phyloP scores from a whole-genome alignment of 2,113 vertebrate species.

The Pelecanoides urinatrix region DNA sequence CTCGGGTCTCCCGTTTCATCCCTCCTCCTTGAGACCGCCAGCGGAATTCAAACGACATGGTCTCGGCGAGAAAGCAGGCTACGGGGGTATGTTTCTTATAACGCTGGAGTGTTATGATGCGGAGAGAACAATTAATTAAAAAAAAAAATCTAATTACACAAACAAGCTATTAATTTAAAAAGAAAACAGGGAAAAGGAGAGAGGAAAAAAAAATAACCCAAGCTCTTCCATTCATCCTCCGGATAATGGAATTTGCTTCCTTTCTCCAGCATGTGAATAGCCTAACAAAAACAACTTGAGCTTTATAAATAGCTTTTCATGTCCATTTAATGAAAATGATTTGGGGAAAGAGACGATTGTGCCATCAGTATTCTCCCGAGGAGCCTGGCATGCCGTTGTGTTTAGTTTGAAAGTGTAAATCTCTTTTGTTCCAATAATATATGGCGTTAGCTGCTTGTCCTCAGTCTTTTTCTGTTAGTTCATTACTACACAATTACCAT shows the following conservation, averaged over 20 bases:
- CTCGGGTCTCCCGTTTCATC: neutral
- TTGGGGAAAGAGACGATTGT: conserved; percentile 80
- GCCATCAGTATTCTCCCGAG: conserved; percentile 91
- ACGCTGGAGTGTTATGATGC: neutral
- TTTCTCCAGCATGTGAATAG: conserved; percentile 85
- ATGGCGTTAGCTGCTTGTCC: conserved; percentile 95
- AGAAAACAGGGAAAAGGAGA: conserved; percentile 9
- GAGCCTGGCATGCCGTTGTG: conserved; percentile 91
- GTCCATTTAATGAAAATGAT: conserved; percentile 98
- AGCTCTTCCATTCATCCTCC: conserved; percentile 78
- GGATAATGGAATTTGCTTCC: conserved; percentile 87
- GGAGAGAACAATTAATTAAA: neutral
- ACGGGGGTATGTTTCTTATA: neutral
- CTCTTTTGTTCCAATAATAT: conserved; percentile 97
- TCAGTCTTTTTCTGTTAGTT: conserved; percentile 98
- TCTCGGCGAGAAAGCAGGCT: neutral
- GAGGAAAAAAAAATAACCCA: neutral
- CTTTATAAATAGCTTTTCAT: conserved; percentile 95
- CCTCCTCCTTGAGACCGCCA: neutral
- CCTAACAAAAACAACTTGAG: conserved; percentile 90
- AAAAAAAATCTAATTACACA: conserved; percentile 48
- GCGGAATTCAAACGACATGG: neutral
- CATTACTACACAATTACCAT: conserved; percentile 99
- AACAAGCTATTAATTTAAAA: conserved; percentile 60
- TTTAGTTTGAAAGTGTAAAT: conserved; percentile 99